Percentiles rank a stretch among this genome's conserved stretches.
Conservation (phyloP, 2,113 vertebrate genomes). For the Coptodon rendalli region DNA sequence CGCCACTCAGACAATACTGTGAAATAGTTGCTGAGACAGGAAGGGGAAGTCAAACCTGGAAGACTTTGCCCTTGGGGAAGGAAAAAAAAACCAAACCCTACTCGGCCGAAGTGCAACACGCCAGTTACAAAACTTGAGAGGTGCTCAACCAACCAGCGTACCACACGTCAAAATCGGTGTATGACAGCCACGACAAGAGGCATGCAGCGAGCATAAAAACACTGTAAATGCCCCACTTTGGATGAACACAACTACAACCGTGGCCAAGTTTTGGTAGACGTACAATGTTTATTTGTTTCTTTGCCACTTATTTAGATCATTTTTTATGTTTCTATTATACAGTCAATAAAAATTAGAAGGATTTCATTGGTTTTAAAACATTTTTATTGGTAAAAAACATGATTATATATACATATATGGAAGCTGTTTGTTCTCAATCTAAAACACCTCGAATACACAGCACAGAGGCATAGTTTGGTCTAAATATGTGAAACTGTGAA, state of each 20-base stretch:
- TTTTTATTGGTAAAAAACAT: neutral
- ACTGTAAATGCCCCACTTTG: neutral
- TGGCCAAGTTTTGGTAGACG: neutral
- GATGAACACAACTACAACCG: neutral
- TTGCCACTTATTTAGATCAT: neutral
- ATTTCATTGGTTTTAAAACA: neutral
- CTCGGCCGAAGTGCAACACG: neutral
- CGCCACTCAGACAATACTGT: neutral
- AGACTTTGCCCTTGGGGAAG: neutral
- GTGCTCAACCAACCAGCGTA: neutral
- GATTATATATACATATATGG: neutral
- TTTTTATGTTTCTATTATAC: neutral
- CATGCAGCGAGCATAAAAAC: neutral
- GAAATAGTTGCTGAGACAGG: neutral
- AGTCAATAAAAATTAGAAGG: neutral
- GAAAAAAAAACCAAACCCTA: fast-evolving
- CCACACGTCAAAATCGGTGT: neutral
- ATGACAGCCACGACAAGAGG: neutral
- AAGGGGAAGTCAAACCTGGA: neutral
- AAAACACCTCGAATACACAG: neutral
- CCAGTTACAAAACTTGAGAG: neutral
- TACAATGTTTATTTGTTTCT: neutral
- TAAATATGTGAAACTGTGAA: neutral
- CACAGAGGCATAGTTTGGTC: neutral
- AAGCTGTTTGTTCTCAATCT: neutral